These are phyloP conservation scores for Eristalinus sepulchralis DNA, from an alignment of 2,888 invertebrate species.

Conservation along the genomic window DNA sequence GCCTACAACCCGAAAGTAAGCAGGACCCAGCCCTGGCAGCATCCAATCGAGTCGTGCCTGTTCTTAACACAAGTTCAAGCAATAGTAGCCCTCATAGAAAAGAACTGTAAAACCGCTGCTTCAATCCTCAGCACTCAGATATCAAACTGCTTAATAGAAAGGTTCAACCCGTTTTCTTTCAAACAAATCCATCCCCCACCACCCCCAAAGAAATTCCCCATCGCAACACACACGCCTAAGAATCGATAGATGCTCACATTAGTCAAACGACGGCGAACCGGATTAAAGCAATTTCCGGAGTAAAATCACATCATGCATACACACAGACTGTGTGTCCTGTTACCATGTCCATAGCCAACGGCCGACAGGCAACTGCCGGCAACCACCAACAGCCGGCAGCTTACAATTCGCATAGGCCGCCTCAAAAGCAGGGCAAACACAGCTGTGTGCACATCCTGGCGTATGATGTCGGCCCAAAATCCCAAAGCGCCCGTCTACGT, in stretches of 20 bases:
- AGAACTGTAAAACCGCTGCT: too few species aligned
- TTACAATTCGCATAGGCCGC: neutral
- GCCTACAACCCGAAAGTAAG: too few species aligned
- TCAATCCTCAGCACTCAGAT: too few species aligned
- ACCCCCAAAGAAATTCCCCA: neutral
- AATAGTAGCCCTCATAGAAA: too few species aligned
- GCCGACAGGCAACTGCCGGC: too few species aligned
- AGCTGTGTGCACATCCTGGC: conserved; percentile 2
- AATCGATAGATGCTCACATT: neutral
- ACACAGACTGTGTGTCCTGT: neutral
- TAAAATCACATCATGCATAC: conserved; percentile 60
- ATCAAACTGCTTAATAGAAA: too few species aligned
- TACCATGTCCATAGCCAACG: too few species aligned
- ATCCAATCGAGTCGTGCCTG: too few species aligned
- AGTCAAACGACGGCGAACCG: neutral
- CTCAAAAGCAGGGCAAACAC: neutral
- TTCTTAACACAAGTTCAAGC: too few species aligned
- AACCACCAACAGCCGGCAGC: neutral
- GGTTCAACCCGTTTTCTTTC: too few species aligned
- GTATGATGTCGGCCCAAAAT: conserved; percentile 41
- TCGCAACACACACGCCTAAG: neutral
- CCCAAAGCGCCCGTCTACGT: conserved; percentile 45
- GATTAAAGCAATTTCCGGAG: conserved; percentile 65
- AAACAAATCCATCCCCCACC: neutral
- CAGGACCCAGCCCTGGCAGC: too few species aligned